Percentiles rank a stretch among this genome's conserved stretches.
Evolutionary conservation across 1,140 invertebrate genomes (phyloP).

Genomic region (Hylaeus anthracinus): DNA sequence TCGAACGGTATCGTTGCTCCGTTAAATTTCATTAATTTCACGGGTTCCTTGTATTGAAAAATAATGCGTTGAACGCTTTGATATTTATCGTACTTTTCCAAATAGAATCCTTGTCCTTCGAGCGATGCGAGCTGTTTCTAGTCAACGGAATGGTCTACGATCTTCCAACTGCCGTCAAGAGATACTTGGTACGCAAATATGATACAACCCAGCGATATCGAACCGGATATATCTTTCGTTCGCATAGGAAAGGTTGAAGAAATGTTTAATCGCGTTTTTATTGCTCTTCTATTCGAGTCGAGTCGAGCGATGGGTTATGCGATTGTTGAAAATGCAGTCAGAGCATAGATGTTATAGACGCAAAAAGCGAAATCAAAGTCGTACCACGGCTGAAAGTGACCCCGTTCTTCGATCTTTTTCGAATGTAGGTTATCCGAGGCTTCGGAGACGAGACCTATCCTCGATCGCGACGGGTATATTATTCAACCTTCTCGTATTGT

Average conservation of each 20-base stretch:
- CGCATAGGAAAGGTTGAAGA: background rate
- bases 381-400: slow-evolving; percentile 37
- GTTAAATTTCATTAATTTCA: too few relatives aligned
- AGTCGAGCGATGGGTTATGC: background rate
- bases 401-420: slow-evolving; percentile 46
- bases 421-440: slow-evolving; percentile 50
- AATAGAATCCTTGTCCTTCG: background rate
- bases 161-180: background rate
- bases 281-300: background rate
- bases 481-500: slow-evolving; percentile 44
- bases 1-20: background rate
- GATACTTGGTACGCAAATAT: background rate
- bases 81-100: too few relatives aligned
- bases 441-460: slow-evolving; percentile 26
- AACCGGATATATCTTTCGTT: background rate
- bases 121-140: too few relatives aligned
- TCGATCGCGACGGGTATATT: slow-evolving; percentile 30
- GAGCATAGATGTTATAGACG: background rate
- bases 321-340: background rate
- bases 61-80: too few relatives aligned
- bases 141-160: background rate
- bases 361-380: slow-evolving; percentile 47
- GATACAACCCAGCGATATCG: background rate
- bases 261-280: slow-evolving; percentile 4
- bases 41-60: too few relatives aligned